A percentile compares a stretch with the other conserved stretches of the same genome.
Conservation (phyloP, 2,113 vertebrate species). For the Numida meleagris region DNA sequence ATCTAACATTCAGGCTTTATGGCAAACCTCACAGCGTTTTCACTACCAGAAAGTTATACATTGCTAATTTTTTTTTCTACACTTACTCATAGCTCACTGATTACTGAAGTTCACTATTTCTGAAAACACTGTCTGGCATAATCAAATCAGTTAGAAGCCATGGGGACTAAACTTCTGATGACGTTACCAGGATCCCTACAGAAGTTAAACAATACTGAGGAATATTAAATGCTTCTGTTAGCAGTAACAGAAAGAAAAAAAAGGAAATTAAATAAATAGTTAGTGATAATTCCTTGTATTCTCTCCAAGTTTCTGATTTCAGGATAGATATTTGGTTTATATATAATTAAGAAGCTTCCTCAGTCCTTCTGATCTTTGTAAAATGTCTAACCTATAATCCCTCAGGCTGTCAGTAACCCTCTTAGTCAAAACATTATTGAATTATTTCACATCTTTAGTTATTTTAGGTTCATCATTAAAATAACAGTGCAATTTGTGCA, state of each 20-base stretch:
- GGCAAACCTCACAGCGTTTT: not conserved
- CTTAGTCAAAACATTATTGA: not conserved
- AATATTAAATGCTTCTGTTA: not conserved
- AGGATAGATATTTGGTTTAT: not conserved
- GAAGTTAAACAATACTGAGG: not conserved
- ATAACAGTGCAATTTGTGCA: fast-evolving
- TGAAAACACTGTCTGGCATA: not conserved
- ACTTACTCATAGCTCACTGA: not conserved
- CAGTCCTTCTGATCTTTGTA: not conserved
- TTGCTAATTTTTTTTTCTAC: not conserved
- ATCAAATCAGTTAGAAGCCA: not conserved
- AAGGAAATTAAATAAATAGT: not conserved
- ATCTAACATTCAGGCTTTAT: not conserved
- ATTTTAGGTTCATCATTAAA: not conserved
- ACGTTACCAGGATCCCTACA: not conserved
- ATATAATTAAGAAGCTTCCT: not conserved
- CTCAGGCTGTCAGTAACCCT: not conserved
- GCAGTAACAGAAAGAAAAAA: not conserved
- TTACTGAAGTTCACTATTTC: not conserved
- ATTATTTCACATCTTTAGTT: not conserved
- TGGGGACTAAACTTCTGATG: not conserved
- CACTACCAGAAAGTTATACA: not conserved
- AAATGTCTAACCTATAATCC: not conserved
- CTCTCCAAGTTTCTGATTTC: not conserved
- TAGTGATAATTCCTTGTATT: not conserved